A percentile compares a stretch with the other conserved stretches of the same genome.
Conservation (phyloP, 2,888 invertebrate genomes). For the Tetropium fuscum region DNA sequence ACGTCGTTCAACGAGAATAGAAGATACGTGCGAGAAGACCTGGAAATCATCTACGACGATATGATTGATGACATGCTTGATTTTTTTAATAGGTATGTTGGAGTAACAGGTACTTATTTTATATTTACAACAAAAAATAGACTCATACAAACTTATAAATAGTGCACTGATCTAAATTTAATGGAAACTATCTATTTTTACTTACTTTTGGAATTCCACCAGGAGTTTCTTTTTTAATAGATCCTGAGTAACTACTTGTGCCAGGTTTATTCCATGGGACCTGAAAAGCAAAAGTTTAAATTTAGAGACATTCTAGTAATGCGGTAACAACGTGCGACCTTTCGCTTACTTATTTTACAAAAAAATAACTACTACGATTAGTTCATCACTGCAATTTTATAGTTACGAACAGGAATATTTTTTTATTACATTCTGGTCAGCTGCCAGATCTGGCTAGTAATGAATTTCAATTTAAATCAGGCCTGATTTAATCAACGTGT, state of each 20-base stretch:
- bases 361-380: constrained; percentile 26
- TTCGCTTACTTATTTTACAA: constrained; percentile 19
- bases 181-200: no score
- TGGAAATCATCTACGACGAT: no score
- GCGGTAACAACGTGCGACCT: constrained; percentile 18
- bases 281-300: constrained; percentile 27
- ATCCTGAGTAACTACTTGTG: constrained; percentile 35
- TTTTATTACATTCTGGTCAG: constrained; percentile 36
- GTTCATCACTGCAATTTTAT: constrained; percentile 20
- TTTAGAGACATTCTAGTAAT: constrained; percentile 6
- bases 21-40: no score
- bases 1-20: no score
- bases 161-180: no score
- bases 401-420: constrained; percentile 15
- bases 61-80: no score
- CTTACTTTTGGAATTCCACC: constrained; percentile 39
- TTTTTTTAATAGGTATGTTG: no score
- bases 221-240: constrained; percentile 39
- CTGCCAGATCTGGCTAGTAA: constrained; percentile 23
- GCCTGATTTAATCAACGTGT: not conserved
- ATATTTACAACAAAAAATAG: no score
- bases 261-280: constrained; percentile 43
- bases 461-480: constrained; percentile 12
- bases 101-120: no score
- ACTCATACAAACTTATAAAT: no score